Conservation (phyloP, 2,797 vertebrate species). For the Pelodytes ibericus region DNA sequence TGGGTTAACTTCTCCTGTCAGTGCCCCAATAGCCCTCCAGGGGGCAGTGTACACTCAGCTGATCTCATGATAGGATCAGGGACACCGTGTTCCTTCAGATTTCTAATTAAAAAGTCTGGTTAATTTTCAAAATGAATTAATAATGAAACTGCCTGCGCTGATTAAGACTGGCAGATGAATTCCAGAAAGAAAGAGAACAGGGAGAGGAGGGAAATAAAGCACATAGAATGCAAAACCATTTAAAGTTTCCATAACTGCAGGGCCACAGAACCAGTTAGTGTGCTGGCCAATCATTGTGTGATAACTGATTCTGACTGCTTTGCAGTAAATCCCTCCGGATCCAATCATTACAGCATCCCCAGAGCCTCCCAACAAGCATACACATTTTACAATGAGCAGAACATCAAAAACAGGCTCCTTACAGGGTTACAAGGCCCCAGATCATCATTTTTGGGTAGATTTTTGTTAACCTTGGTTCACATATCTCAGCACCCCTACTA, state of each 20-base stretch:
- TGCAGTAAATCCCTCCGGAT: background rate
- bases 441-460: no score
- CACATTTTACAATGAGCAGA: no score
- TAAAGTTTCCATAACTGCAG: constrained; percentile 39
- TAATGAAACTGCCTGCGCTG: constrained; percentile 51
- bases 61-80: constrained; percentile 35
- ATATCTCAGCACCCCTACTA: no score
- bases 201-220: constrained; percentile 7
- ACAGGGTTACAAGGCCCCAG: no score
- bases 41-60: constrained; percentile 19
- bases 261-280: constrained; percentile 37
- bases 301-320: constrained; percentile 36
- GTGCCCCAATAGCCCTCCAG: constrained; percentile 14
- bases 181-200: constrained; percentile 26
- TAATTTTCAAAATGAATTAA: constrained; percentile 55
- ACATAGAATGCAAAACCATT: constrained; percentile 44
- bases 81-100: constrained; percentile 39
- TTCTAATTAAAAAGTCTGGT: constrained; percentile 52
- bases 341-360: no score
- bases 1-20: constrained; percentile 10
- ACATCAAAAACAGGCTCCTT: no score
- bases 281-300: constrained; percentile 27
- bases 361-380: no score
- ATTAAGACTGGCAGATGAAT: constrained; percentile 51
- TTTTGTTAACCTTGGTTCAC: no score